phyloP scores from a whole-genome alignment of 2,113 vertebrate species.

The Psilopogon haemacephalus region DNA sequence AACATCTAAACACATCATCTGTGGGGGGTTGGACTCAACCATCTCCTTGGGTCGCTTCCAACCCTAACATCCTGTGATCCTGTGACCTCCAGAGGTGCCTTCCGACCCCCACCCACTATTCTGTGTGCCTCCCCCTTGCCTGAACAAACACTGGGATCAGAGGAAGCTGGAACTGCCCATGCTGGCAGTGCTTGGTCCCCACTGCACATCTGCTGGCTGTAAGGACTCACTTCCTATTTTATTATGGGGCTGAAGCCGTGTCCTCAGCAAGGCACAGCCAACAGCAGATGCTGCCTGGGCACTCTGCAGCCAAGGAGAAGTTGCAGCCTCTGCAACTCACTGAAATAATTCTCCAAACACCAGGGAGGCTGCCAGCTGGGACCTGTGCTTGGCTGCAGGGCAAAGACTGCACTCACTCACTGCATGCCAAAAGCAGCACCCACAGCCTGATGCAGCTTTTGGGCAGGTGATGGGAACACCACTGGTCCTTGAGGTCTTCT shows the following conservation, averaged over 20 bases:
- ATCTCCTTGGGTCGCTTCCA: no score
- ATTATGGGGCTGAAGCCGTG: fast-evolving
- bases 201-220: neutral
- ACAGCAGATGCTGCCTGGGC: neutral
- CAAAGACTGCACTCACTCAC: fast-evolving
- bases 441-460: neutral
- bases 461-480: neutral
- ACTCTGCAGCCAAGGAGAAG: neutral
- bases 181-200: fast-evolving
- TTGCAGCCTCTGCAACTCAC: neutral
- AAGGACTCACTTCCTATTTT: neutral
- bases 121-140: neutral
- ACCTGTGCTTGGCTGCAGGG: neutral
- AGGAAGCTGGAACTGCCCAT: neutral
- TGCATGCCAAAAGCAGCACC: neutral
- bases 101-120: no score
- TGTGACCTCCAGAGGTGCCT: no score
- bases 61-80: no score
- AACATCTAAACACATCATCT: no score
- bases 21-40: no score
- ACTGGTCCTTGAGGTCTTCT: fast-evolving
- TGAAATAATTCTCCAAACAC: neutral
- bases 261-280: neutral
- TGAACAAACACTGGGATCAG: fast-evolving
- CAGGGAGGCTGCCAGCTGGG: neutral